Base-by-base conservation (phyloP, 1,140 invertebrate species). In the Probaryconus sp. region DNA sequence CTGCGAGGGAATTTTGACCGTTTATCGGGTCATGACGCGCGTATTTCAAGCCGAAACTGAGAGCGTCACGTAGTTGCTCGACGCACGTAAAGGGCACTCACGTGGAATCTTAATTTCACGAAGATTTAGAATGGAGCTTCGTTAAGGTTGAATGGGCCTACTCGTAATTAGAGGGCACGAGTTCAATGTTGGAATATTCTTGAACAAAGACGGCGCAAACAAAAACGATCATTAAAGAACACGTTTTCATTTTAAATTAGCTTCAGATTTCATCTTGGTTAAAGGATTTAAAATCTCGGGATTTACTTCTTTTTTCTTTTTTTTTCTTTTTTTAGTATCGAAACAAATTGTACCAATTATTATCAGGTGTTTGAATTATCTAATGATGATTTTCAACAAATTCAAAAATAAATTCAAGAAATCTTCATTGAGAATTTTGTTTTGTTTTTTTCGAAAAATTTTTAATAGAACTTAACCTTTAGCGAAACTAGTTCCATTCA, bases 81-180 rank as follows among this genome's bases (percentile, higher is more conserved):
- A 20, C 37, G 55, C 63, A 63, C 71, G 63, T 67, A 60, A 50
- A 42, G 17, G 26, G 42, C 37, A 38, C 48, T 53, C 63, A 13
- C 56, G 71, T 43, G 48, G 71, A 74, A 74, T 74, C 50, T 68
- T 68, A 68, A 74, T 74, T 68, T 33, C 5, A 18, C 21, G 5
- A 51, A 53, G 55, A 74, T 74, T 67, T 67, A 74, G 55, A 55
- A 67, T 37, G 56, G 53, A 67, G 63, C 61, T 74, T 74, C 56
- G 55, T 67, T 67, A 67, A 61, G 53, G 63, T 33, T 67, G 55
- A 65, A 53, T 73, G 63, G 16, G 63, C 40, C 55, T 47, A 42
- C 13, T 20, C 16, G 55, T 67, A 74, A 74, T 74, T 48, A 61
- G 55, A 43, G 31, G 48, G 56, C 31, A 45, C 13, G 45, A 6